Conservation (phyloP, 64 coral and sea anemone species). For the Dendronephthya gigantea region DNA sequence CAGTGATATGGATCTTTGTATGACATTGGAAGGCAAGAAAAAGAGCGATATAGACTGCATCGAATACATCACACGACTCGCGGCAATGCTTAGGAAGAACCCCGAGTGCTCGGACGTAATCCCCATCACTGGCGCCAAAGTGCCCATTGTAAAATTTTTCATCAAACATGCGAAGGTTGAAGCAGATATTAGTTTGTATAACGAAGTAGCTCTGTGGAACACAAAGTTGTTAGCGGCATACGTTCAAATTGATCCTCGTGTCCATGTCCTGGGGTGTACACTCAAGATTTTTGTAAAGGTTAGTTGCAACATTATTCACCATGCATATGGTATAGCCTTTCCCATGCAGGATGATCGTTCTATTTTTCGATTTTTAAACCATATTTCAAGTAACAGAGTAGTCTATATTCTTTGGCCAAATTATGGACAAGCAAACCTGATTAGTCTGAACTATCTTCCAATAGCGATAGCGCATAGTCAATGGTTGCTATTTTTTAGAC, state of each 20-base stretch:
- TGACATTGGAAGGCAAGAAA: conserved; percentile 48
- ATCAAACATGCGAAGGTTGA: conserved; percentile 53
- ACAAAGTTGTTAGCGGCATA: conserved; percentile 65
- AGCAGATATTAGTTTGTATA: conserved; percentile 93
- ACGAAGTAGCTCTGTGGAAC: conserved; percentile 75
- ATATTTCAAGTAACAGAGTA: too few relatives aligned
- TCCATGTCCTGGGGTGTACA: conserved; percentile 59
- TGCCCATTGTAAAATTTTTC: conserved; percentile 95
- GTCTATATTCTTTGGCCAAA: too few relatives aligned
- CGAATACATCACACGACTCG: conserved; percentile 35
- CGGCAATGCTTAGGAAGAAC: conserved; percentile 54
- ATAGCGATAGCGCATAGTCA: too few relatives aligned
- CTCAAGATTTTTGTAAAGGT: conserved; percentile 98
- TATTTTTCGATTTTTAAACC: too few relatives aligned
- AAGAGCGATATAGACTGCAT: conserved; percentile 72
- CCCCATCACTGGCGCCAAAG: conserved; percentile 86
- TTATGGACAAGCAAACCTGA: too few relatives aligned
- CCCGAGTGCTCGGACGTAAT: conserved; percentile 56
- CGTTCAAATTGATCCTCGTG: conserved; percentile 62
- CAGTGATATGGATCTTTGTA: conserved; percentile 92
- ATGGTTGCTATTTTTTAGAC: too few relatives aligned
- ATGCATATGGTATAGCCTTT: too few relatives aligned
- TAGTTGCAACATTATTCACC: neutral
- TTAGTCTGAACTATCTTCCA: too few relatives aligned
- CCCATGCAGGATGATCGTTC: too few relatives aligned